These are phyloP conservation scores for Mycetomoellerius zeteki DNA, from an alignment of 1,140 invertebrate genomes.

Conservation along the genomic window DNA sequence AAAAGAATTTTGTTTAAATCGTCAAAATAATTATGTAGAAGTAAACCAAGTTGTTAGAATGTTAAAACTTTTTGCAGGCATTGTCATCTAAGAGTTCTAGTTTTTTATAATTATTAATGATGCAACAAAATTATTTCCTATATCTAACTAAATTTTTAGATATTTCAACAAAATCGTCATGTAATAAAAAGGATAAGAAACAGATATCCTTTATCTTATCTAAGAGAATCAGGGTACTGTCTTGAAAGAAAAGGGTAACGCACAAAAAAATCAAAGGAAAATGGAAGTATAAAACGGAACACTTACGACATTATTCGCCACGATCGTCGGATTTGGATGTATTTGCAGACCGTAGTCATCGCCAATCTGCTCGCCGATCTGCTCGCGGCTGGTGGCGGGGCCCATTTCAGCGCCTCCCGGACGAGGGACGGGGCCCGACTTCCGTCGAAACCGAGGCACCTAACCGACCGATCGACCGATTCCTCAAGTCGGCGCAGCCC, in stretches of 20 bases:
- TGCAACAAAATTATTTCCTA: too few species aligned
- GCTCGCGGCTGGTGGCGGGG: slow-evolving; percentile 84
- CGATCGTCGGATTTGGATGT: slow-evolving; percentile 74
- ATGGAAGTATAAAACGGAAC: not conserved
- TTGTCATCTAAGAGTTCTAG: too few species aligned
- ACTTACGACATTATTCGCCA: slow-evolving; percentile 70
- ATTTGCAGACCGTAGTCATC: slow-evolving; percentile 85
- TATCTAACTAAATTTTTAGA: too few species aligned
- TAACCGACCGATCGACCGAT: slow-evolving; percentile 44
- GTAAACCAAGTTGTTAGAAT: too few species aligned
- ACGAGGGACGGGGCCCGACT: not conserved
- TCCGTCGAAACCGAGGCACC: slow-evolving; percentile 40
- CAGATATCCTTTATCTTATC: not conserved
- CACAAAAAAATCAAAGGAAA: not conserved
- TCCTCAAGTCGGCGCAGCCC: slow-evolving; percentile 59
- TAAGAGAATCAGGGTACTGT: not conserved
- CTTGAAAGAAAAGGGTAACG: not conserved
- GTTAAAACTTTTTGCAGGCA: too few species aligned
- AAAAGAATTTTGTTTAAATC: too few species aligned
- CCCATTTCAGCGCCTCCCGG: slow-evolving; percentile 81
- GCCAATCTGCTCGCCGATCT: slow-evolving; percentile 83
- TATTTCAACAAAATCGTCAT: too few species aligned
- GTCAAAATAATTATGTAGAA: too few species aligned
- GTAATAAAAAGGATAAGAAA: too few species aligned
- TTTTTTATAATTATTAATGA: too few species aligned